Conservation (phyloP, 2,888 invertebrate genomes). For the Drosophila aldrichi region DNA sequence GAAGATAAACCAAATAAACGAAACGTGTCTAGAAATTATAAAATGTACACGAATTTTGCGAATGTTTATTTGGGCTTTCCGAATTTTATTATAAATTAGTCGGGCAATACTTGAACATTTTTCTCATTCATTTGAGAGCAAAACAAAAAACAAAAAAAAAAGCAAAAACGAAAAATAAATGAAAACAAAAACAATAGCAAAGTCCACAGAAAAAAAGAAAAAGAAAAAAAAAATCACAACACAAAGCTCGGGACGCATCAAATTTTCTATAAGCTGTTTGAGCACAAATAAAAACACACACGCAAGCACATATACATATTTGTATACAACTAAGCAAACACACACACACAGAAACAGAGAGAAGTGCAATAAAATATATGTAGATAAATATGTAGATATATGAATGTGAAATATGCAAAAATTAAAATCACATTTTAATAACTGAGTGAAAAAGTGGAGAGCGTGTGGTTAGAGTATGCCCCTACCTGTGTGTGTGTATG, state of each 20-base stretch:
- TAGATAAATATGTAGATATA: not conserved
- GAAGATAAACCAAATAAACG: conserved; percentile 57
- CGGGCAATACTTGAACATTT: conserved; percentile 17
- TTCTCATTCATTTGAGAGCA: conserved; percentile 22
- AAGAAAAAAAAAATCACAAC: not conserved
- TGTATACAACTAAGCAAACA: conserved; percentile 2
- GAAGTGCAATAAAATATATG: conserved; percentile 5
- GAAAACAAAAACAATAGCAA: conserved; percentile 14
- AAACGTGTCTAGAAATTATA: conserved; percentile 72
- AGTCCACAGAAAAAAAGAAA: not conserved
- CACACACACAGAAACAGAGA: not conserved
- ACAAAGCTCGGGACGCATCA: conserved; percentile 13
- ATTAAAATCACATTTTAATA: conserved; percentile 25
- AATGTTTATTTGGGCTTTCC: conserved; percentile 49
- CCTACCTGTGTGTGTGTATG: not conserved
- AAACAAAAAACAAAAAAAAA: conserved; percentile 12
- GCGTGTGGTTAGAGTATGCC: not conserved
- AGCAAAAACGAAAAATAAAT: conserved; percentile 5
- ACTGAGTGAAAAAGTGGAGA: not conserved
- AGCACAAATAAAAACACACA: conserved; percentile 13
- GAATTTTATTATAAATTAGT: conserved; percentile 35
- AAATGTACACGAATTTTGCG: conserved; percentile 62
- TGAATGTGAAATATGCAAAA: conserved; percentile 5
- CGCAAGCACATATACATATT: not conserved
- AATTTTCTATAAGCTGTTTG: conserved; percentile 18